Evolutionary conservation across 2,113 vertebrate species (phyloP).

Genomic region (Lagopus muta): DNA sequence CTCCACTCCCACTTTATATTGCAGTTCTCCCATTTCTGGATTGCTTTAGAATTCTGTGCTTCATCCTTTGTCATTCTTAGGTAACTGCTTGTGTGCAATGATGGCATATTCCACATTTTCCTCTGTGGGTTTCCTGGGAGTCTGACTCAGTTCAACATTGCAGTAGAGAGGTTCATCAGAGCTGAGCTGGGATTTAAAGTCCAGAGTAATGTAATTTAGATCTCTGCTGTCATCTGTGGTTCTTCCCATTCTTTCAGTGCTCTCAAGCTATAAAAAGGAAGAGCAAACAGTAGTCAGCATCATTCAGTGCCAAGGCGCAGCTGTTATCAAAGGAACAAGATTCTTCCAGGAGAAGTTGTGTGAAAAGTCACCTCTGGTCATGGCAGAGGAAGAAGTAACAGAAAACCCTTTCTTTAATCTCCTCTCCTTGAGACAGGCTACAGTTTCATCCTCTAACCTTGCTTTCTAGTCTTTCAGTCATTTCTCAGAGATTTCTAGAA

Average conservation of each 20-base stretch:
- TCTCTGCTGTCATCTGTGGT: neutral
- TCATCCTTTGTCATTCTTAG: neutral
- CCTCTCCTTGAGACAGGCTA: neutral
- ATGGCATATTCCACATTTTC: conserved; percentile 55
- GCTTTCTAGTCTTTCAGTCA: neutral
- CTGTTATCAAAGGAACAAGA: neutral
- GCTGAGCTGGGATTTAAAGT: fast-evolving
- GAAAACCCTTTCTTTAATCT: neutral
- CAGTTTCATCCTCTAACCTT: neutral
- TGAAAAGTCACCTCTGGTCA: neutral
- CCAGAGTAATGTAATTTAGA: neutral
- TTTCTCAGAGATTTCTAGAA: neutral
- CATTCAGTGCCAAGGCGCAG: neutral
- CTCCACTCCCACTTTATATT: neutral
- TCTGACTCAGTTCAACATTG: neutral
- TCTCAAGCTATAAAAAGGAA: neutral
- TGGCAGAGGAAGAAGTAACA: neutral
- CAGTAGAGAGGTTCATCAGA: neutral
- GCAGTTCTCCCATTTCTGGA: neutral
- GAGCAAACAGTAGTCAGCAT: neutral
- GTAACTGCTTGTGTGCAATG: neutral
- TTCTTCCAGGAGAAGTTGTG: neutral
- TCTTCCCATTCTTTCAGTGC: neutral
- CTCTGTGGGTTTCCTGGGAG: neutral
- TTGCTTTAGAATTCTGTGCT: neutral